Percentiles rank a stretch among this genome's conserved stretches.
These are phyloP conservation scores for Galleria mellonella DNA, from an alignment of 1,140 invertebrate species.

Conservation along the genomic window DNA sequence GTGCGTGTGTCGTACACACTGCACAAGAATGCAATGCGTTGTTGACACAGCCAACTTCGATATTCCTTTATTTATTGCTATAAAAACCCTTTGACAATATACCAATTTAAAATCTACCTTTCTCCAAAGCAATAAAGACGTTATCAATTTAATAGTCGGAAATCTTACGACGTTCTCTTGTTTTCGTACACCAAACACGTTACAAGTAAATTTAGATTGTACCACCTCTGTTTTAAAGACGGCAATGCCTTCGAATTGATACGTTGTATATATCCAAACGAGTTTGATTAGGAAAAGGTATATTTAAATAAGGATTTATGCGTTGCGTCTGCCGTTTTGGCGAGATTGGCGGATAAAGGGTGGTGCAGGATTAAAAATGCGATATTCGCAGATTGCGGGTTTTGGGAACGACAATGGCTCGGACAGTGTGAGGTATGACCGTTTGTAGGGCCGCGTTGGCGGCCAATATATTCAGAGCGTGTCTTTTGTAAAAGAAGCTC, in stretches of 20 bases:
- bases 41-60: constrained; percentile 72
- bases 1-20: constrained; percentile 46
- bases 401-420: constrained; percentile 39
- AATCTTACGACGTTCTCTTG: constrained; percentile 23
- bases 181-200: background rate
- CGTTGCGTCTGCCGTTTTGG: constrained; percentile 66
- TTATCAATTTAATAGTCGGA: constrained; percentile 3
- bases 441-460: background rate
- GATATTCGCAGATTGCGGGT: constrained; percentile 34
- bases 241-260: background rate
- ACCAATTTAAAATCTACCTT: constrained; percentile 18
- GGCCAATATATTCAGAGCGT: background rate
- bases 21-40: constrained; percentile 72
- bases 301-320: constrained; percentile 74
- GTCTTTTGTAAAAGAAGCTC: background rate
- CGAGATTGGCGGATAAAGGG: constrained; percentile 65
- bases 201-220: background rate
- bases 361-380: constrained; percentile 47
- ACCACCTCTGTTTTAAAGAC: background rate
- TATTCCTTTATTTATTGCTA: constrained; percentile 74
- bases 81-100: constrained; percentile 53
- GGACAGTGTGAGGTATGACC: constrained; percentile 19
- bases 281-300: constrained; percentile 28
- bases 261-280: constrained; percentile 9
- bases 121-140: background rate